Base-by-base conservation (phyloP, 2,797 vertebrate species). In the Coreius guichenoti region DNA sequence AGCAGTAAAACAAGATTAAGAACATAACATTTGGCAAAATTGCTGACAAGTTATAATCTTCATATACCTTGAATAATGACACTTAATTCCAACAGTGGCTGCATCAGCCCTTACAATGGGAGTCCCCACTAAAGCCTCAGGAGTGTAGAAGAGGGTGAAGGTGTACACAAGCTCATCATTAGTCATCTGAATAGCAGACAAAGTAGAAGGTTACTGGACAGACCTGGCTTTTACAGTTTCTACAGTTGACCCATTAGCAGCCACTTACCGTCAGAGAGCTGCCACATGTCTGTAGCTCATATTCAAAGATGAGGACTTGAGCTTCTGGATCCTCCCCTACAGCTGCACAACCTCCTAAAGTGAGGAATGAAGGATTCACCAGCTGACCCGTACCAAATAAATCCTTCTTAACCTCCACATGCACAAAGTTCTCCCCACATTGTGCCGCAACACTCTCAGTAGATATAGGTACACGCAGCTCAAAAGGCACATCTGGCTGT, bases 321-420 rank as follows among this genome's bases (percentile, higher is more conserved):
- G 87, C 17, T 2, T 0, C 0, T 19, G 0, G 0, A 86, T 94
- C 92, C 43, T 93, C 91, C 31, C 4, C 86, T 0, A 72, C 1
- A 31, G 17, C 70, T 0, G 0, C 3, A 73, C 95, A 95, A 14
- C 5, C 8, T 88, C 95, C 94, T 68, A 95, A 82, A 17, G 31
- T 87, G 5, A 95, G 84, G 49, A 92, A 90, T 0, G 21, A 8
- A 3, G 92, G 9, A n/a, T 90, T 85, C 81, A 95, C 90, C 0
- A 69, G 21, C 68, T 92, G 89, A 8, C 93, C 93, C 3, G 29
- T 91, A 3, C 93, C 92, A 90, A 93, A 94, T 56, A 94, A 12
- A 85, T 95, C 94, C 85, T 81, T 91, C 73, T 92, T 91, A 75
- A 92, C 93, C 45, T 90, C 90, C 45, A 95, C 92, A 2, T 88